Evolutionary conservation across 2,888 invertebrate genomes (phyloP).

Genomic region (Cantharis flavilabris): DNA sequence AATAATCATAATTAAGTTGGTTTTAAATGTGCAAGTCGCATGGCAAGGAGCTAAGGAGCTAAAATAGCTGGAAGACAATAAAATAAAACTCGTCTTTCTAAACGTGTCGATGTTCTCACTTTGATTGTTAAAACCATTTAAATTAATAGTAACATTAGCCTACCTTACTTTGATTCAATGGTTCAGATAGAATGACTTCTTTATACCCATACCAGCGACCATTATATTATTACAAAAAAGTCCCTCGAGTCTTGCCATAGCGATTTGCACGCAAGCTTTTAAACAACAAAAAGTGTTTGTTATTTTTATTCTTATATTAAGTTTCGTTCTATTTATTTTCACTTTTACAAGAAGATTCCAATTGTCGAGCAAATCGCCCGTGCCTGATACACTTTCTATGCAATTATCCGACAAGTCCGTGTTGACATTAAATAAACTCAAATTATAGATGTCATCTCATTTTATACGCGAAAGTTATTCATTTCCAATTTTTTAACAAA

Average conservation of each 20-base stretch:
- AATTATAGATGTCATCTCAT: slow-evolving; percentile 26
- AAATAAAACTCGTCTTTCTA: background rate
- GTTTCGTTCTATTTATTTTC: slow-evolving; percentile 28
- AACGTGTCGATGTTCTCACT: slow-evolving; percentile 20
- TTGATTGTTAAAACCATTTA: slow-evolving; percentile 20
- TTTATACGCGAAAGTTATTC: slow-evolving; percentile 21
- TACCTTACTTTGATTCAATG: slow-evolving; percentile 18
- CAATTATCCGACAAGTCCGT: slow-evolving; percentile 23
- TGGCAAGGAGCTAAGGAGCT: background rate
- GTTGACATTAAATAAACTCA: slow-evolving; percentile 13
- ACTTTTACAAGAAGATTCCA: slow-evolving; percentile 24
- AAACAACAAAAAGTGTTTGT: background rate
- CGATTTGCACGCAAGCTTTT: slow-evolving; percentile 21
- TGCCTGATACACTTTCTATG: slow-evolving; percentile 29
- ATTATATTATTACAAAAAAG: background rate
- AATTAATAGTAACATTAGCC: slow-evolving; percentile 17
- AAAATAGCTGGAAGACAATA: background rate
- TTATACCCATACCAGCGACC: background rate
- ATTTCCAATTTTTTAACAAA: slow-evolving; percentile 8
- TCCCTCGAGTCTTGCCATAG: background rate
- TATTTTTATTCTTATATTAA: background rate
- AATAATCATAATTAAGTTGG: background rate
- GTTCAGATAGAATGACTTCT: slow-evolving; percentile 11
- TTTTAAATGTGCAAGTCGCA: background rate
- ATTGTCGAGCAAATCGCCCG: slow-evolving; percentile 29